Evolutionary conservation across 92 coral and sea anemone species (phyloP).

Genomic region (Actinostola sp.): DNA sequence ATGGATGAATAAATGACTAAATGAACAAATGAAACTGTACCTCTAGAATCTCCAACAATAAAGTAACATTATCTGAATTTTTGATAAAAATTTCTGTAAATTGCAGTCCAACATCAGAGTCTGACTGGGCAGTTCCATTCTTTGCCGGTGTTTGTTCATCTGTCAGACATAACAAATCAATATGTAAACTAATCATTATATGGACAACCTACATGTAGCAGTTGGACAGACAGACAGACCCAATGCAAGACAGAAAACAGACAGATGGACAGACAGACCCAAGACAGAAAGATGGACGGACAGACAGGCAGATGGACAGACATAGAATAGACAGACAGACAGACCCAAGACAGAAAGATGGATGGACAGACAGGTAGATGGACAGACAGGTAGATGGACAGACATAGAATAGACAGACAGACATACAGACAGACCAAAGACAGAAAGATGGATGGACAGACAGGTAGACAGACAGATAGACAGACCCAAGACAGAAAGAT

Average conservation of each 20-base stretch:
- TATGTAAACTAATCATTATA: too few species aligned
- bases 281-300: too few species aligned
- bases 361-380: background rate
- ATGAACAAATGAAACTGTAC: conserved; percentile 28
- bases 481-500: too few species aligned
- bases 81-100: conserved; percentile 97
- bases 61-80: conserved; percentile 87
- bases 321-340: background rate
- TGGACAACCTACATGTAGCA: too few species aligned
- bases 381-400: background rate
- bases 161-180: background rate
- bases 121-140: conserved; percentile 64
- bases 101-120: conserved; percentile 90
- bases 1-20: background rate
- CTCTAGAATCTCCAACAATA: conserved; percentile 87
- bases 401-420: background rate
- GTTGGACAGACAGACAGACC: too few species aligned
- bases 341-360: background rate
- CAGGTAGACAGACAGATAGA: too few species aligned
- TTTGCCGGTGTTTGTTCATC: conserved; percentile 27
- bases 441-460: too few species aligned
- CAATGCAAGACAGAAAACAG: too few species aligned
- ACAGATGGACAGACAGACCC: too few species aligned
- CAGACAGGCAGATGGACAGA: too few species aligned
- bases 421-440: too few species aligned